Percentiles rank a stretch among this genome's conserved stretches.
These are phyloP conservation scores for Thera obeliscata DNA, from an alignment of 2,888 invertebrate genomes.

Conservation along the genomic window DNA sequence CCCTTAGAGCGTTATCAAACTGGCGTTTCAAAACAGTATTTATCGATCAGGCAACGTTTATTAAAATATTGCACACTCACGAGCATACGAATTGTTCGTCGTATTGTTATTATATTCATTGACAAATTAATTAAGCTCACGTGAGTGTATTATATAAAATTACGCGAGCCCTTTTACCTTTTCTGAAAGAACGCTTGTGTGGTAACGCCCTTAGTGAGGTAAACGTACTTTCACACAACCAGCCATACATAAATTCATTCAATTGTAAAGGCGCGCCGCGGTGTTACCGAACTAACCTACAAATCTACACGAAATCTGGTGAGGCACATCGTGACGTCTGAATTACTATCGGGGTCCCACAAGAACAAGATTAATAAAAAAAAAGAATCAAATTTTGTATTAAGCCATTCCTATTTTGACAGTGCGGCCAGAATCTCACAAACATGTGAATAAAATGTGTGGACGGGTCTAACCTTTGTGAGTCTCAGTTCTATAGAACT, in stretches of 20 bases:
- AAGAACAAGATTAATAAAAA: neutral
- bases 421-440: neutral
- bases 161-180: neutral
- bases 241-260: slow-evolving; percentile 40
- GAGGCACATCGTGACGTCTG: slow-evolving; percentile 76
- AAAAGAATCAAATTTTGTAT: neutral
- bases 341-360: slow-evolving; percentile 22
- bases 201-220: neutral
- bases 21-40: neutral
- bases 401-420: neutral
- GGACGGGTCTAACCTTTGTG: neutral
- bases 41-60: no score
- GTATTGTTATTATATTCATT: no score
- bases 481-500: neutral
- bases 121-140: no score
- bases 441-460: neutral
- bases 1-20: neutral
- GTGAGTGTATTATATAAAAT: no score
- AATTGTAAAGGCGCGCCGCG: slow-evolving; percentile 57
- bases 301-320: slow-evolving; percentile 56
- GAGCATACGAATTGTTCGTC: no score
- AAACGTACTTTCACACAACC: slow-evolving; percentile 25
- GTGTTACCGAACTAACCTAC: slow-evolving; percentile 52
- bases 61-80: no score
- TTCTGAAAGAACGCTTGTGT: neutral